phyloP scores from a whole-genome alignment of 2,113 vertebrate species.

The Pollimyrus isidori region DNA sequence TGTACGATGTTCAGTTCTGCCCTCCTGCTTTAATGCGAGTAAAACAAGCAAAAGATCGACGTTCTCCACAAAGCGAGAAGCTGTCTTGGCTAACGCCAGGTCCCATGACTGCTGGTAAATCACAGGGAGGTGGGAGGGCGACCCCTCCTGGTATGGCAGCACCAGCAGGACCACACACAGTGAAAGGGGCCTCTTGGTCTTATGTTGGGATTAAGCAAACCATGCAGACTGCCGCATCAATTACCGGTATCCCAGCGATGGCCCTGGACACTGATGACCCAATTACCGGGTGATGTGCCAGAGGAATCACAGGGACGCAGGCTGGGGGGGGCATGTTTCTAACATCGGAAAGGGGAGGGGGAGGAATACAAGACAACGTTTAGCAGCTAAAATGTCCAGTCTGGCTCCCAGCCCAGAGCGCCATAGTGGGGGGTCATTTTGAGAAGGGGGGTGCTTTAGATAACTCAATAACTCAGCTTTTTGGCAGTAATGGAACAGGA shows the following conservation, averaged over 20 bases:
- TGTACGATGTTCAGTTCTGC: neutral
- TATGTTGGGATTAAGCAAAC: slow-evolving; percentile 50
- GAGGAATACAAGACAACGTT: slow-evolving; percentile 1
- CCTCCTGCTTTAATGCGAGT: neutral
- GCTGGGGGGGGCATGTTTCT: neutral
- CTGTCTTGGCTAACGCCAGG: neutral
- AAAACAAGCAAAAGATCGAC: neutral
- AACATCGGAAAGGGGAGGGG: neutral
- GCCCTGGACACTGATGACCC: slow-evolving; percentile 29
- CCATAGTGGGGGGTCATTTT: neutral
- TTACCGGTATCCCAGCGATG: slow-evolving; percentile 35
- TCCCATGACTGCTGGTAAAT: slow-evolving; percentile 26
- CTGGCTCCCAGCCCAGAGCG: slow-evolving; percentile 6
- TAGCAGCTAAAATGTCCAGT: slow-evolving; percentile 21
- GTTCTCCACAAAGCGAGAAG: neutral
- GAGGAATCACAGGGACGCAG: slow-evolving; percentile 3
- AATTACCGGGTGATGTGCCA: slow-evolving; percentile 25
- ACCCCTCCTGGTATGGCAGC: slow-evolving; percentile 3
- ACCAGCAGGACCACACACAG: slow-evolving; percentile 44
- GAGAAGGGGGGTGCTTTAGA: neutral
- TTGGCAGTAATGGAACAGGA: slow-evolving; percentile 12
- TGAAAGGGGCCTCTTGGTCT: slow-evolving; percentile 21
- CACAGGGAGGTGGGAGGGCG: neutral
- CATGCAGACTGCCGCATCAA: slow-evolving; percentile 41
- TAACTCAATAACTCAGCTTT: slow-evolving; percentile 10